phyloP scores from a whole-genome alignment of 2,888 invertebrate genomes.

The Heteropelma amictum region DNA sequence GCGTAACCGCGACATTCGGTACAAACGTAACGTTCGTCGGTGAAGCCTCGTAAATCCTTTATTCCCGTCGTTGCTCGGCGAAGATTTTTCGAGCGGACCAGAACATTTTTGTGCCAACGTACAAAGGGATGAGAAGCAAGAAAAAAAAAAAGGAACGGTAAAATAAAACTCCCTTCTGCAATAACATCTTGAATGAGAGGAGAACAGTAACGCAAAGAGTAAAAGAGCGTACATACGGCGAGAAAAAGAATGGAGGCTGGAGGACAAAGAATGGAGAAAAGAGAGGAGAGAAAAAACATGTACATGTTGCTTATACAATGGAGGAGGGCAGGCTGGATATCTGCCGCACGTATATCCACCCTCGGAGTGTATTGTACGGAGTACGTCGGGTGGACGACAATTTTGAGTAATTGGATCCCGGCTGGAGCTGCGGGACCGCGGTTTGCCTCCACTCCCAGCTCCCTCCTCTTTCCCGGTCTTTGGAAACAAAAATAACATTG shows the following conservation, averaged over 20 bases:
- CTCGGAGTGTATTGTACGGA: conserved; percentile 10
- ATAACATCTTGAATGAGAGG: conserved; percentile 44
- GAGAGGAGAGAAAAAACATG: conserved; percentile 5
- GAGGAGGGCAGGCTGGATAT: conserved; percentile 19
- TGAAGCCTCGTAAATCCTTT: conserved; percentile 49
- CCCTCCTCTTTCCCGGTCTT: background rate
- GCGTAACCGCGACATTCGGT: conserved; percentile 44
- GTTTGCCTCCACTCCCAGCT: conserved; percentile 20
- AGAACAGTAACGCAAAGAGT: background rate
- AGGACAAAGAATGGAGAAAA: conserved; percentile 21
- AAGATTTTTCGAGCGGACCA: conserved; percentile 3
- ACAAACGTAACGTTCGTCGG: conserved; percentile 35
- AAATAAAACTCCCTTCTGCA: conserved; percentile 3
- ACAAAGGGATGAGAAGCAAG: background rate
- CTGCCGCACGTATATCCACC: conserved; percentile 9
- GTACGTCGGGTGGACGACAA: conserved; percentile 49
- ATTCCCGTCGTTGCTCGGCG: conserved; percentile 35
- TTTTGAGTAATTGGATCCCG: conserved; percentile 59
- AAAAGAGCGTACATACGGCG: conserved; percentile 11
- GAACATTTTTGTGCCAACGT: conserved; percentile 21
- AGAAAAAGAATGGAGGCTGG: conserved; percentile 36
- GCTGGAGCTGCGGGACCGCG: conserved; percentile 38
- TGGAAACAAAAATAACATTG: conserved; percentile 36
- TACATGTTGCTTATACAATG: conserved; percentile 31
- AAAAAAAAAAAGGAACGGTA: background rate